Evolutionary conservation across 2,888 invertebrate species (phyloP), one percentile per base, ranked within the genome.

Genomic region (Cantharis flavilabris): DNA sequence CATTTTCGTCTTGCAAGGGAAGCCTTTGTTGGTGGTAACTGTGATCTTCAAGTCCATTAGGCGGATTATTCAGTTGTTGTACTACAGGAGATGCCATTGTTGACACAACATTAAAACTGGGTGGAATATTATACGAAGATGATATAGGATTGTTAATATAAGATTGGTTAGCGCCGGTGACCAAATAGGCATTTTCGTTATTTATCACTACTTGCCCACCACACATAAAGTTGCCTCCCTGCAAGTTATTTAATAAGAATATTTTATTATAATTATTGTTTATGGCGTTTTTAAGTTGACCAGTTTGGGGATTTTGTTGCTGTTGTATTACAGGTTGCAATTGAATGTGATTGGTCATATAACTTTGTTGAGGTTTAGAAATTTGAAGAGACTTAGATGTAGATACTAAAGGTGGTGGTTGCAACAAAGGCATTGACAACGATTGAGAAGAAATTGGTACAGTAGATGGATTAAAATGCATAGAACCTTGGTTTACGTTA

Each of bases 241-340:
- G 49, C 49, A n/a, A 2, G n/a, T n/a, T 49, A n/a, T 49, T 49
- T 49, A 76, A 28, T 23, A 76, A 33, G 65, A 73, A 33, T 26
- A 76, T 76, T 73, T 70, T 72, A 16, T 73, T 73, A 3, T 72
- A 49, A 49, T 76, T 76, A 33, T 65, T 76, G 16, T 65, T 73
- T 65, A 76, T 76, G 7, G 73, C 67, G 18, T 26, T 76, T 33
- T 73, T 76, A 16, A 76, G 62, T 14, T 76, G 70, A 16, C 26
- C 33, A 9, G 72, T 23, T 67, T 65, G 69, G 16, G 16, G 20
- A n/a, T n/a, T 49, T 49, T 49, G 49, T 49, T 49, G 33, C 11
- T 49, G 49, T n/a, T 49, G 49, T n/a, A 49, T 7, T 49, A n/a
- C 49, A 49, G 49, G 7, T 49, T n/a, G 49, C 3, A 49, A 49